phyloP scores from a whole-genome alignment of 2,888 invertebrate genomes.

The Pilophorus perplexus region DNA sequence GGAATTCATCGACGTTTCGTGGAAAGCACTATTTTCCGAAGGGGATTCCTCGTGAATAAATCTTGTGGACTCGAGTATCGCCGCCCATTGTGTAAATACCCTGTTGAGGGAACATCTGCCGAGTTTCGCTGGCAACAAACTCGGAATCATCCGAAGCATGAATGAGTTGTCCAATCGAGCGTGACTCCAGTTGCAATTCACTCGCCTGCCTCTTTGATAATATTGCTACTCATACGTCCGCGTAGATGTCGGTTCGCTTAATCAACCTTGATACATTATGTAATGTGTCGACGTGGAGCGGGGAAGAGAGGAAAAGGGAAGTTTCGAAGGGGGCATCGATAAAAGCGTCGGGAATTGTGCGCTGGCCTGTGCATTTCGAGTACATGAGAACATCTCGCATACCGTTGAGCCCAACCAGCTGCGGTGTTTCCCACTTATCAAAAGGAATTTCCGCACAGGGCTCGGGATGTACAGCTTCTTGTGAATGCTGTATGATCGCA shows the following conservation, averaged over 20 bases:
- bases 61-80: constrained; percentile 6
- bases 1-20: neutral
- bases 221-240: constrained; percentile 32
- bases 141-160: constrained; percentile 26
- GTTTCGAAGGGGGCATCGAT: neutral
- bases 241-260: constrained; percentile 21
- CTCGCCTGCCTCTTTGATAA: constrained; percentile 30
- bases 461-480: too few relatives aligned
- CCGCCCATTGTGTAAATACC: constrained; percentile 17
- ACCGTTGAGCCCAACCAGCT: too few relatives aligned
- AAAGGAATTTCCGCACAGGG: too few relatives aligned
- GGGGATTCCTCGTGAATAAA: constrained; percentile 21
- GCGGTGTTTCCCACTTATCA: too few relatives aligned
- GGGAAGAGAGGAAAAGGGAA: too few relatives aligned
- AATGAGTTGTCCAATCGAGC: constrained; percentile 34
- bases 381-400: too few relatives aligned
- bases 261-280: constrained; percentile 15
- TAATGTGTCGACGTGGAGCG: constrained; percentile 1
- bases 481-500: too few relatives aligned
- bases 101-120: constrained; percentile 15
- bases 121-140: constrained; percentile 24
- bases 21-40: constrained; percentile 4
- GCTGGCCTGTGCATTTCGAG: too few relatives aligned
- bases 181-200: constrained; percentile 21
- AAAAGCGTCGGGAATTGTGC: constrained; percentile 1